Conservation (phyloP, 2,888 invertebrate species). For the Brenthis hecate region DNA sequence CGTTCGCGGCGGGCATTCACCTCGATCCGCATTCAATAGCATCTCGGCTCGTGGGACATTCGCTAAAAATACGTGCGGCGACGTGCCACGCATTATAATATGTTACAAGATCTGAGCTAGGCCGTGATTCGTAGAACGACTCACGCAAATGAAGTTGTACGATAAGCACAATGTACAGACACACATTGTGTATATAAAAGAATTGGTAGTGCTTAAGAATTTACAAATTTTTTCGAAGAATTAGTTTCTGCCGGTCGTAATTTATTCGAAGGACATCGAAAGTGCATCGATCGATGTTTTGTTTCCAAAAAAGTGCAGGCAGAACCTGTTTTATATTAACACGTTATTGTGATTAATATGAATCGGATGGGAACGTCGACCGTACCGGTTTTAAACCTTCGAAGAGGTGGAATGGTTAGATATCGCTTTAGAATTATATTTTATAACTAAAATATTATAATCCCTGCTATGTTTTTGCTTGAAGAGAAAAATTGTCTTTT, state of each 20-base stretch:
- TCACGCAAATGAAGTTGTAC: conserved; percentile 2
- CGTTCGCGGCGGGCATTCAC: conserved; percentile 47
- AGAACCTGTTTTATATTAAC: conserved; percentile 38
- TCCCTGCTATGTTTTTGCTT: too few relatives aligned
- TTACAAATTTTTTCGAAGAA: conserved; percentile 2
- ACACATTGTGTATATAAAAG: not conserved
- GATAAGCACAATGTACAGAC: not conserved
- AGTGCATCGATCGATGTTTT: conserved; percentile 28
- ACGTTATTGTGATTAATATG: conserved; percentile 39
- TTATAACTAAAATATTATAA: not conserved
- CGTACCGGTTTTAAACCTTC: conserved; percentile 25
- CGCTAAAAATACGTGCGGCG: conserved; percentile 55
- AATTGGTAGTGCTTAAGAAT: not conserved
- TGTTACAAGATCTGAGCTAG: conserved; percentile 19
- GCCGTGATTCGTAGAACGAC: not conserved
- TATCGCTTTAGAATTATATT: not conserved
- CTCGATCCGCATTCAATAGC: conserved; percentile 46
- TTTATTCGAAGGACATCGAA: conserved; percentile 20
- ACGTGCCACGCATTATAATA: conserved; percentile 49
- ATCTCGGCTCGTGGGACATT: conserved; percentile 46
- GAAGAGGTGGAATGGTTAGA: conserved; percentile 12
- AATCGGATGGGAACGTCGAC: conserved; percentile 37
- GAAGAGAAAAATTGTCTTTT: too few relatives aligned
- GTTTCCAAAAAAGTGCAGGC: conserved; percentile 32
- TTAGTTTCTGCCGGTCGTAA: conserved; percentile 9